Base-by-base conservation (phyloP, 2,888 invertebrate species). In the Allophyes oxyacanthae region DNA sequence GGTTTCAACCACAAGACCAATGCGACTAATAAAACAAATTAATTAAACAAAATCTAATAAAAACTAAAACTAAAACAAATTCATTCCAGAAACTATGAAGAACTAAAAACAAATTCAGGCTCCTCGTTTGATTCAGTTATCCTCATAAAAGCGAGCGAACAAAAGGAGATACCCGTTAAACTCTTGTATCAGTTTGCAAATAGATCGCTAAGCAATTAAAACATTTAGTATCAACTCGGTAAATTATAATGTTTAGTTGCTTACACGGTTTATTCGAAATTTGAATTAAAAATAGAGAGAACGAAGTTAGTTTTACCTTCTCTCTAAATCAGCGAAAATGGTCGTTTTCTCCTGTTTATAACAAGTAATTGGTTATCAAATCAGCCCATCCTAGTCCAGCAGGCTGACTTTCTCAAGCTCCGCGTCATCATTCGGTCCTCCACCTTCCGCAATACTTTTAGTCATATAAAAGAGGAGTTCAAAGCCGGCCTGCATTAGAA, bases 111-210 rank as follows among this genome's bases (percentile, higher is more conserved):
- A 37, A 37, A 8, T 15, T 9, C 37, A 15, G 10, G 6, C 13
- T 20, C 20, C 20, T 20, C 20, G 20, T 20, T 20, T 37, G 37
- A 53, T 28, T 26, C 8, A 2, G 7, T 20, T 54, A 34, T 43
- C 10, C 13, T 14, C 34, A 36, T 14, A 54, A 42, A 46, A 46
- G 55, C 37, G 11, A 11, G 5, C 8, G 11, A 54, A 61, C 53
- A 61, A 61, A 63, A 20, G 28, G 14, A 37, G n/a, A 10, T 34
- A 34, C 43, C 42, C 37, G 13, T 11, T 51, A 13, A 41, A 53
- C 41, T 32, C 25, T 61, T 45, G 36, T 36, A 40, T 52, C 40
- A 40, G 20, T 28, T 40, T 15, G 6, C 28, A 7, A 49, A 42
- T 50, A 36, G n/a, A 44, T 49, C 11, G 28, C 20, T 11, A 9